phyloP scores from a whole-genome alignment of 2,113 vertebrate species.

The Rhineura floridana region DNA sequence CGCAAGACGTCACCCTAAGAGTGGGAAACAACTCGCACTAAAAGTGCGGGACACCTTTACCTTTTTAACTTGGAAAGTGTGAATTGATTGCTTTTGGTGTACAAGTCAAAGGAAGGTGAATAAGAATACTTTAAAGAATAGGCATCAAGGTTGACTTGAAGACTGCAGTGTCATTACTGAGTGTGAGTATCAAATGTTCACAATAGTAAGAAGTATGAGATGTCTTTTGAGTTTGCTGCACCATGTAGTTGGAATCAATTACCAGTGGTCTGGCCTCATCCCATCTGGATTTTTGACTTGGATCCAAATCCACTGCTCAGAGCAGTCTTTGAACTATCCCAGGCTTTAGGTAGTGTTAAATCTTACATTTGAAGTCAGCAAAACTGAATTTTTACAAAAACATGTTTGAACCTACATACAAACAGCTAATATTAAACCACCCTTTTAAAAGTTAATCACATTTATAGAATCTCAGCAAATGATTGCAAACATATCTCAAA shows the following conservation, averaged over 20 bases:
- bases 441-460: neutral
- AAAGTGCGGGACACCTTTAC: no score
- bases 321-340: constrained; percentile 31
- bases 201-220: neutral
- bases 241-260: constrained; percentile 25
- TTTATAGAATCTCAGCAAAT: constrained; percentile 25
- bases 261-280: constrained; percentile 27
- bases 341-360: constrained; percentile 35
- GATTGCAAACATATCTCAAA: neutral
- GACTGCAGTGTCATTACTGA: neutral
- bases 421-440: constrained; percentile 20
- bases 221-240: constrained; percentile 38
- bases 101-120: neutral
- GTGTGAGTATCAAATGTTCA: constrained; percentile 11
- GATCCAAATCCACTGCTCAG: constrained; percentile 55
- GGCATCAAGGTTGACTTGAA: neutral
- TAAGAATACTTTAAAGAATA: neutral
- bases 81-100: neutral
- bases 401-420: constrained; percentile 3
- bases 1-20: no score
- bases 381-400: constrained; percentile 21
- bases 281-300: constrained; percentile 48
- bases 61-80: neutral
- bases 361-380: constrained; percentile 24
- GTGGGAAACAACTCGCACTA: no score